These are phyloP conservation scores for Ostrea denselamellosa DNA, from an alignment of 1,140 invertebrate genomes.

Conservation along the genomic window DNA sequence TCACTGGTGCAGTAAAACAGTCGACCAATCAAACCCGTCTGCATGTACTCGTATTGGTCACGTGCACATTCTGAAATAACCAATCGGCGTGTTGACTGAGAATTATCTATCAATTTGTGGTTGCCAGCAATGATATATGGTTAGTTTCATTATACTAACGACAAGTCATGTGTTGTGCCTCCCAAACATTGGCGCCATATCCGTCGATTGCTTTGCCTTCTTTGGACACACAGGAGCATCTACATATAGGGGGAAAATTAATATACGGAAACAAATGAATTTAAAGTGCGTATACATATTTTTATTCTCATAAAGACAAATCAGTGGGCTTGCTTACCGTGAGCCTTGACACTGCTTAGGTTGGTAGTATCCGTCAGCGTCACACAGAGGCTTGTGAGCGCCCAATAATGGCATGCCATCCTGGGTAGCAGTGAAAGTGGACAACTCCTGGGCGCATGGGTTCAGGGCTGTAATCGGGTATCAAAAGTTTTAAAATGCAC, in stretches of 20 bases:
- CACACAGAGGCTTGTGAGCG: constrained; percentile 45
- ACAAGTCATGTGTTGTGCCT: constrained; percentile 45
- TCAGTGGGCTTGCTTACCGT: constrained; percentile 29
- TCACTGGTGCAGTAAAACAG: constrained; percentile 58
- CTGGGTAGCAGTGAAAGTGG: constrained; percentile 5
- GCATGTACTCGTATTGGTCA: constrained; percentile 57
- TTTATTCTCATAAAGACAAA: background rate
- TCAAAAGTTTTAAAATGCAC: background rate
- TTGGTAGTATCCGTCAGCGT: constrained; percentile 45
- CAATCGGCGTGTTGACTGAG: background rate
- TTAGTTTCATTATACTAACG: constrained; percentile 35
- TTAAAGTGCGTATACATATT: too few species aligned
- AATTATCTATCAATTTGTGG: background rate
- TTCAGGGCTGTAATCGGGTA: background rate
- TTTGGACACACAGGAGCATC: constrained; percentile 52
- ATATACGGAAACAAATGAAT: too few species aligned
- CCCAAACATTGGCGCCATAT: constrained; percentile 48
- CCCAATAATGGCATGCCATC: constrained; percentile 10
- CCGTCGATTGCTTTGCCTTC: constrained; percentile 43
- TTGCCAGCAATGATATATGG: too few species aligned
- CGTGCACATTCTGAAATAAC: constrained; percentile 63
- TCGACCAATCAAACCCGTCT: constrained; percentile 59
- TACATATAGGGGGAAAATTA: background rate
- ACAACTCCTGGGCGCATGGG: background rate
- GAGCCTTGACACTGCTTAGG: constrained; percentile 56